A percentile compares a stretch with the other conserved stretches of the same genome.
Conservation (phyloP, 2,888 invertebrate species). For the Oxystoma pomonae region DNA sequence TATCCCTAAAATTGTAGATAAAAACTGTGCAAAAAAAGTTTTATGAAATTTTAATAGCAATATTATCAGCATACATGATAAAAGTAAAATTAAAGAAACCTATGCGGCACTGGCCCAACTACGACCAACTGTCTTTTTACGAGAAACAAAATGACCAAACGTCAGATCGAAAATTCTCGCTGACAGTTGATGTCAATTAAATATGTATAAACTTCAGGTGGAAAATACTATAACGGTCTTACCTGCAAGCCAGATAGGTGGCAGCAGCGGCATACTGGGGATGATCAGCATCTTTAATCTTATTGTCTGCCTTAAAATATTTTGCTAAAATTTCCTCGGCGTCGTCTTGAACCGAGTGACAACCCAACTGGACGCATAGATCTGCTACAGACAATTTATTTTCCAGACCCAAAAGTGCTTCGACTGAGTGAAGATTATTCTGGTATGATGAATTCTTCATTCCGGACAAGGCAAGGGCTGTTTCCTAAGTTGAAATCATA, state of each 20-base stretch:
- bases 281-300: constrained; percentile 54
- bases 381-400: constrained; percentile 52
- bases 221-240: too few species aligned
- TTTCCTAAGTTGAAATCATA: constrained; percentile 46
- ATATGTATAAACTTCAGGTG: too few species aligned
- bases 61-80: too few species aligned
- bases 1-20: too few species aligned
- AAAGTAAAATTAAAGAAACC: too few species aligned
- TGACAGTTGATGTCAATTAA: too few species aligned
- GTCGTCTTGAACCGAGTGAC: constrained; percentile 47
- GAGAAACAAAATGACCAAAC: too few species aligned
- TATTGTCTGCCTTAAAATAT: constrained; percentile 50
- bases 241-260: constrained; percentile 61
- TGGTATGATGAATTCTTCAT: constrained; percentile 54
- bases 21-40: too few species aligned
- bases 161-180: too few species aligned
- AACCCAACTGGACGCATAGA: constrained; percentile 57
- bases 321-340: constrained; percentile 54
- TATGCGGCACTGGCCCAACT: too few species aligned
- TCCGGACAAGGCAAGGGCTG: constrained; percentile 56
- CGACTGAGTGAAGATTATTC: constrained; percentile 55
- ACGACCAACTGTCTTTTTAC: too few species aligned
- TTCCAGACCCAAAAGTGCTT: constrained; percentile 58
- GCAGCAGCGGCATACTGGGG: constrained; percentile 65
- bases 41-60: too few species aligned